These are phyloP conservation scores for Falco rusticolus DNA, from an alignment of 2,797 vertebrate genomes.

Conservation along the genomic window DNA sequence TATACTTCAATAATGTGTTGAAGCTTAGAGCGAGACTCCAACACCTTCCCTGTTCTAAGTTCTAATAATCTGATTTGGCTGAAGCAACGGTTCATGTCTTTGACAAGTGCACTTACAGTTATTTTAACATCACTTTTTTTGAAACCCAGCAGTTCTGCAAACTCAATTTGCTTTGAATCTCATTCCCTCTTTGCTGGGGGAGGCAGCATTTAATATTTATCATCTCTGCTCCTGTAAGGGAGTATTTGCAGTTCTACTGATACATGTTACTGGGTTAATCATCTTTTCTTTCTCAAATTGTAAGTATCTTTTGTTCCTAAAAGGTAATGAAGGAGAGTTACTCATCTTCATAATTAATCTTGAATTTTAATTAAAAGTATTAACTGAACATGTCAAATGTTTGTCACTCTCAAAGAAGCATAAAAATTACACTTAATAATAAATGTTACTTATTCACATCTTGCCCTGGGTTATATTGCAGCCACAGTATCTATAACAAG, in stretches of 20 bases:
- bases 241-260: conserved; percentile 49
- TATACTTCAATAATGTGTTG: background rate
- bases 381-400: conserved; percentile 54
- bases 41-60: background rate
- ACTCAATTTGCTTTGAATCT: conserved; percentile 17
- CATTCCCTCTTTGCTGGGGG: conserved; percentile 5
- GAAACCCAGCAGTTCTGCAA: conserved; percentile 44
- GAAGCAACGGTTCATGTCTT: conserved; percentile 23
- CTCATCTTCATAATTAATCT: conserved; percentile 58
- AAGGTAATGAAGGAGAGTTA: conserved; percentile 52
- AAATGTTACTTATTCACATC: conserved; percentile 6
- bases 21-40: conserved; percentile 2
- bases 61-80: conserved; percentile 25
- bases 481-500: conserved; percentile 7
- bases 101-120: background rate
- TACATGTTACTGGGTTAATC: conserved; percentile 47
- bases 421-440: conserved; percentile 33
- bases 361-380: conserved; percentile 69
- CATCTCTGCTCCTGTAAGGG: background rate
- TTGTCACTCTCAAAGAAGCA: conserved; percentile 46
- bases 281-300: conserved; percentile 43
- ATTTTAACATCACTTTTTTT: conserved; percentile 46
- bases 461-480: conserved; percentile 24
- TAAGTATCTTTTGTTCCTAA: conserved; percentile 53
- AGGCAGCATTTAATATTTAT: conserved; percentile 55